phyloP scores from a whole-genome alignment of 2,888 invertebrate genomes.

The Lochmaea crataegi region DNA sequence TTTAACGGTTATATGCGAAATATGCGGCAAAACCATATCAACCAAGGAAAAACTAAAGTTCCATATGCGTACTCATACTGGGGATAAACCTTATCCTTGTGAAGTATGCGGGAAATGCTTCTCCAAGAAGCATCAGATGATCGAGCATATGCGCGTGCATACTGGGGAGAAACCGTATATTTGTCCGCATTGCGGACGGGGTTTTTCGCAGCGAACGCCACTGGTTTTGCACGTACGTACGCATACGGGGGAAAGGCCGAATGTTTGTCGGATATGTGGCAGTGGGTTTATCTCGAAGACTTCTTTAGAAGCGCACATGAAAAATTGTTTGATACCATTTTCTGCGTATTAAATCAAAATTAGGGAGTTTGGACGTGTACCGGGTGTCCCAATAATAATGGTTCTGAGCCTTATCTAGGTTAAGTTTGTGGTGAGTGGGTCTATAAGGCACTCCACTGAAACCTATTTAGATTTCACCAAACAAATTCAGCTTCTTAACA shows the following conservation, averaged over 20 bases:
- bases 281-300: constrained; percentile 61
- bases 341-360: constrained; percentile 20
- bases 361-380: not conserved
- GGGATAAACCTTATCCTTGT: constrained; percentile 54
- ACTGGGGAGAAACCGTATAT: constrained; percentile 54
- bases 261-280: constrained; percentile 43
- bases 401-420: no score
- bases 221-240: constrained; percentile 52
- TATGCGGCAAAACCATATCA: constrained; percentile 53
- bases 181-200: constrained; percentile 54
- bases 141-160: constrained; percentile 53
- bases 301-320: constrained; percentile 59
- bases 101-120: constrained; percentile 50
- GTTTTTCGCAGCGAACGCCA: constrained; percentile 53
- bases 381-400: no score
- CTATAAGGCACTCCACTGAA: no score
- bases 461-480: no score
- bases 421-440: no score
- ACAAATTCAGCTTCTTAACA: no score
- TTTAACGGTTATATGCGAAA: constrained; percentile 61
- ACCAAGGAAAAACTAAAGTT: constrained; percentile 50
- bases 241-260: constrained; percentile 50
- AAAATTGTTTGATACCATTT: constrained; percentile 51
- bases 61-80: constrained; percentile 55
- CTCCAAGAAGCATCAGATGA: constrained; percentile 47